These are phyloP conservation scores for Hystrix brachyura DNA, from an alignment of 2,113 vertebrate species.

Conservation along the genomic window DNA sequence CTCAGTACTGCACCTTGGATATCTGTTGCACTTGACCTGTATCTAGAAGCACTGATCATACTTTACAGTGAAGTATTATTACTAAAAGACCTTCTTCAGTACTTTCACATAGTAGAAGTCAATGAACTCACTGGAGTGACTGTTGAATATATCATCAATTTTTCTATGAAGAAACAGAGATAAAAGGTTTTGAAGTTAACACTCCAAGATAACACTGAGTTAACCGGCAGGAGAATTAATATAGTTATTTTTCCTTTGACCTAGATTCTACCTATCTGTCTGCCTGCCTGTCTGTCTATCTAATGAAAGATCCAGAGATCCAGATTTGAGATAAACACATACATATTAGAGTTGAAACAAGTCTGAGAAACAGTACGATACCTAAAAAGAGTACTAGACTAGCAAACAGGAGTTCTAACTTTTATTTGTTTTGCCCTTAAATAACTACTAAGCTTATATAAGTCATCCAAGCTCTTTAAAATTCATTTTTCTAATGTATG, in stretches of 20 bases:
- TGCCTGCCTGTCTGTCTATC: neutral
- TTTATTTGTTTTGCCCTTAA: neutral
- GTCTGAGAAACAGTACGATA: neutral
- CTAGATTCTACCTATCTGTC: neutral
- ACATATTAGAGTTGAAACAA: neutral
- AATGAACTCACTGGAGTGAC: neutral
- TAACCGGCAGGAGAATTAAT: neutral
- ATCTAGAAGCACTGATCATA: neutral
- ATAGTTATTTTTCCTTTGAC: neutral
- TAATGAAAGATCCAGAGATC: neutral
- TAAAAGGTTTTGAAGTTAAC: neutral
- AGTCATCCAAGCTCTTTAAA: neutral
- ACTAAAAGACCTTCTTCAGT: neutral
- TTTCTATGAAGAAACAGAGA: neutral
- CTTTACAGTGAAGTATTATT: neutral
- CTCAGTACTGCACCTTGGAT: neutral
- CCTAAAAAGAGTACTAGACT: neutral
- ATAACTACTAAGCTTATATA: neutral
- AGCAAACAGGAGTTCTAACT: neutral
- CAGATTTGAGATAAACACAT: neutral
- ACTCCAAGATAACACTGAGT: neutral
- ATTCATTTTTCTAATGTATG: slow-evolving; percentile 12
- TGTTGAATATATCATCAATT: neutral
- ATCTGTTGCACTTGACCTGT: neutral
- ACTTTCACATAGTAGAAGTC: neutral